Evolutionary conservation across 2,888 invertebrate species (phyloP), one percentile per base, ranked within the genome.

Genomic region (Penaeus monodon): DNA sequence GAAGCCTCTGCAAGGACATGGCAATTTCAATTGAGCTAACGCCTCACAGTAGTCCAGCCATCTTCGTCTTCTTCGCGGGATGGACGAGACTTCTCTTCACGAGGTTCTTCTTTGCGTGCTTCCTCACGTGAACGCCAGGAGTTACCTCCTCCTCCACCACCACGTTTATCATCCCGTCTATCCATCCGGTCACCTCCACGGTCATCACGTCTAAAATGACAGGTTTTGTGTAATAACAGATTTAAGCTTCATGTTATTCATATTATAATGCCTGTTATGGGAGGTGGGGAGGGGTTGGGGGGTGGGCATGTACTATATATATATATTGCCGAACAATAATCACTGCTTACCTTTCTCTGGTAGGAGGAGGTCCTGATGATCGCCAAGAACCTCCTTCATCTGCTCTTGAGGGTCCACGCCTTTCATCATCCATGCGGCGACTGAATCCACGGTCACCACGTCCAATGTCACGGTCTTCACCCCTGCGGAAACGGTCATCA

Each of bases 1-100:
- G 49, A 49, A 49, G 49, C 49, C 49, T 49, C 49, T 49, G 49
- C 49, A 49, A 49, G 14, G 49, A 14, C 49, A 33, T 27, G 22
- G 8, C 20, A 20, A 20, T 66, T n/a, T 27, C 29, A 14, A 20
- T 33, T 49, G 33, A 27, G 20, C 84, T 49, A 88, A 80, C 88
- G 88, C 68, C 89, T 81, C 33, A 87, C 89, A 74, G 77, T 87
- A 38, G 82, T 87, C 89, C 89, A 89, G 14, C 89, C 89, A 24
- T 88, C 89, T 17, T 84, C 87, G 74, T 89, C 89, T 12, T 82
- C 85, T 64, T 85, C 84, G 24, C 68, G 85, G 7, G 49, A 0
- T 44, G 49, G 73, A 33, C 68, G 74, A 27, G 77, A 24, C 79
- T 86, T 86, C 64, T 89, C 87, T 49, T 81, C 79, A 20, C 78